Evolutionary conservation across 2,888 invertebrate genomes (phyloP).

Genomic region (Heteropelma amictum): DNA sequence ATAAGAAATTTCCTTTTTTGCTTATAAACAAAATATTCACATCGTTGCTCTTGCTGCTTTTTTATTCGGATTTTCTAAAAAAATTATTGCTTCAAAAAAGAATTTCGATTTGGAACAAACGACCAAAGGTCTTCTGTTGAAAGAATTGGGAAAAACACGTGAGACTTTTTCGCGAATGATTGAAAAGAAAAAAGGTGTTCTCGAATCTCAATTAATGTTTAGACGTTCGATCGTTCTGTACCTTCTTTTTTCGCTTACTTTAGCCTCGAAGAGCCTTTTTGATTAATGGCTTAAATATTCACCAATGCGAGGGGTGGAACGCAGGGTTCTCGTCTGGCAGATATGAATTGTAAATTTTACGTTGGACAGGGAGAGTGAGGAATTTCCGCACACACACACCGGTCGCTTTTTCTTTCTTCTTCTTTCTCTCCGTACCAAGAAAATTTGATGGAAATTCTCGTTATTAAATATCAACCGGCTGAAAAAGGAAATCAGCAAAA

Average conservation of each 20-base stretch:
- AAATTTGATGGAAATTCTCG: slow-evolving; percentile 62
- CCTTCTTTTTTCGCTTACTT: not conserved
- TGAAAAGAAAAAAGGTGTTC: not conserved
- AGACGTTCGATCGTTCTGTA: too few species aligned
- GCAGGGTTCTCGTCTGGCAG: slow-evolving; percentile 54
- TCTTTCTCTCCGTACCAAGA: too few species aligned
- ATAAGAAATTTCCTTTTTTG: too few species aligned
- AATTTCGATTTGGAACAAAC: too few species aligned
- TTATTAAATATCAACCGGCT: slow-evolving; percentile 62
- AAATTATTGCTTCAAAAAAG: too few species aligned
- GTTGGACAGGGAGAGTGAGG: not conserved
- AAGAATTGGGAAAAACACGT: too few species aligned
- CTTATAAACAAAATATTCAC: not conserved
- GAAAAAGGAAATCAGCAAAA: not conserved
- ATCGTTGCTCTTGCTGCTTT: too few species aligned
- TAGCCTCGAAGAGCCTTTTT: slow-evolving; percentile 59
- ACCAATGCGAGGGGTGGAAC: slow-evolving; percentile 45
- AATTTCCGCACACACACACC: slow-evolving; percentile 27
- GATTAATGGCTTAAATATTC: slow-evolving; percentile 75
- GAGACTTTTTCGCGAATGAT: not conserved
- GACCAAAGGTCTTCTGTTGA: too few species aligned
- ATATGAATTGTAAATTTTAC: slow-evolving; percentile 74
- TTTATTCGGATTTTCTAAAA: too few species aligned
- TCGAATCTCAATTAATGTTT: slow-evolving; percentile 66
- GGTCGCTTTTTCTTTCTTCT: slow-evolving; percentile 38